Evolutionary conservation across 1,140 invertebrate species (phyloP), one percentile per base, ranked within the genome.

Genomic region (Harlomillsia oculata): DNA sequence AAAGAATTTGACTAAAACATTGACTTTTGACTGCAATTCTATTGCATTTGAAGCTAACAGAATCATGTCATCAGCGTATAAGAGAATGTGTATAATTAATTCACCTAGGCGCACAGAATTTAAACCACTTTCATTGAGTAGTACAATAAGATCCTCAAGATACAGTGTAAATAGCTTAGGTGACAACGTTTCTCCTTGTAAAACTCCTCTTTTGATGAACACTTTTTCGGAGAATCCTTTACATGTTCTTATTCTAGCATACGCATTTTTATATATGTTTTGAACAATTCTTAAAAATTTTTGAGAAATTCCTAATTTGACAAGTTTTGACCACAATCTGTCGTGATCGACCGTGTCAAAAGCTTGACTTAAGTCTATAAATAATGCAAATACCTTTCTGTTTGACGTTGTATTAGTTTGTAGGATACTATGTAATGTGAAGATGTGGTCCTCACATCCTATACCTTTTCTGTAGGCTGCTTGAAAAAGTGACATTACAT

Each of bases 271-370:
- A 32, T 69, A 69, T 5, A 67, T 13, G 1, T 6, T 29, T 44
- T 32, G 32, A 4, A 69, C 5, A 8, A 67, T 46, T 5, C 37
- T 46, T 16, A 67, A 60, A 36, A 66, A 59, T 53, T 66, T 67
- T 4, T 44, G 23, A 28, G 59, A 65, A 14, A 67, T 5, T n/a
- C 63, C 65, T 13, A 58, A n/a, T 18, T 60, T 30, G 1, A 34
- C n/a, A 1, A 69, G 44, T 40, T 65, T 64, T 18, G 37, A n/a
- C 58, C 57, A 65, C 2, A 67, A 34, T n/a, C 52, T 13, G 3
- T 44, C 29, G 28, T 67, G 66, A 8, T 56, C n/a, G 8, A 66
- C 28, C 2, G 49, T 61, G 28, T 69, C 64, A 55, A 67, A 67
- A 1, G 65, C 67, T 37, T 57, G 49, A n/a, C 34, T 30, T 13